Percentiles rank a stretch among this genome's conserved stretches.
Evolutionary conservation across 1,140 invertebrate species (phyloP).

Genomic region (Stenopsyche tienmushanensis): DNA sequence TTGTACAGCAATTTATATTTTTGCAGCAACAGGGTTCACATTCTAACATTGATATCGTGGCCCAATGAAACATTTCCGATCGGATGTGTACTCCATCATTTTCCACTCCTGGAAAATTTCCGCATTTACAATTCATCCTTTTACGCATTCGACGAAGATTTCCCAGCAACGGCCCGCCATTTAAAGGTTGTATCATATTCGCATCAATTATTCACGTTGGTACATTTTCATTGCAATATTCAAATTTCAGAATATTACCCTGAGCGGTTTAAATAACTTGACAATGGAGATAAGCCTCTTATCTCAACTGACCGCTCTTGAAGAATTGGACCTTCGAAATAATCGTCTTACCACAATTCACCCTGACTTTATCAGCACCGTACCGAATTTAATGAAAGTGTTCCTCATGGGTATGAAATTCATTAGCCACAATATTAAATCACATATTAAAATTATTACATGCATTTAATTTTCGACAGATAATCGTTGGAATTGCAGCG

Average conservation of each 20-base stretch:
- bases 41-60: constrained; percentile 1
- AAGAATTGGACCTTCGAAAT: constrained; percentile 46
- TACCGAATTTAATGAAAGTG: constrained; percentile 43
- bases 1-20: too few relatives aligned
- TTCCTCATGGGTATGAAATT: constrained; percentile 31
- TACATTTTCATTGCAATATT: not conserved
- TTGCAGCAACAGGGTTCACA: too few relatives aligned
- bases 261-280: constrained; percentile 21
- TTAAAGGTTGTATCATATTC: constrained; percentile 9
- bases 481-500: constrained; percentile 55
- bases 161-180: not conserved
- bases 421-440: too few relatives aligned
- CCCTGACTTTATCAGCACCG: constrained; percentile 42
- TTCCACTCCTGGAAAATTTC: constrained; percentile 4
- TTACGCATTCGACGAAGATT: constrained; percentile 5
- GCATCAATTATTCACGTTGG: too few relatives aligned
- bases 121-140: constrained; percentile 4
- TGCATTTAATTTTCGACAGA: too few relatives aligned
- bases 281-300: constrained; percentile 31
- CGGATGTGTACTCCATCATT: not conserved
- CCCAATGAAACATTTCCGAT: constrained; percentile 1
- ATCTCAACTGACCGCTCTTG: constrained; percentile 44
- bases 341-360: constrained; percentile 50
- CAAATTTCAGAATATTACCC: constrained; percentile 13
- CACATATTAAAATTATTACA: too few relatives aligned